Evolutionary conservation across 2,797 vertebrate species (phyloP).

Genomic region (Rhynchotus rufescens): DNA sequence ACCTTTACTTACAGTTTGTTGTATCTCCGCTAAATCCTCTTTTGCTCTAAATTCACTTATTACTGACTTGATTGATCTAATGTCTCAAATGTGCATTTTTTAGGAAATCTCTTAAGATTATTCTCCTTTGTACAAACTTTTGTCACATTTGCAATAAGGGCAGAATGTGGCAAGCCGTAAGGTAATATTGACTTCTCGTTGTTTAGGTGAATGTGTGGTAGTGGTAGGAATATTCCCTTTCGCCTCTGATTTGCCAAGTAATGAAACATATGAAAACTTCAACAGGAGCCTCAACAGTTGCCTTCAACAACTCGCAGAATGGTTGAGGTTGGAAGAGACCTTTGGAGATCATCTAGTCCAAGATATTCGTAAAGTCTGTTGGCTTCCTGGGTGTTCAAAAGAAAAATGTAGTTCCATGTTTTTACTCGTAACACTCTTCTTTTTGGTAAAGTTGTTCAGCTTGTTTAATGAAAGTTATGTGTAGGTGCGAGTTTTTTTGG

Average conservation of each 20-base stretch:
- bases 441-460: not conserved
- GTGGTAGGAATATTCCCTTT: not conserved
- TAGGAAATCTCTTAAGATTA: not conserved
- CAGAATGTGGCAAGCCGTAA: not conserved
- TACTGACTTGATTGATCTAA: not conserved
- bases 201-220: not conserved
- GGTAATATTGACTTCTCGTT: not conserved
- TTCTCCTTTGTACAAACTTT: not conserved
- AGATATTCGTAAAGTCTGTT: not conserved
- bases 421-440: not conserved
- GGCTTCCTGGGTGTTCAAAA: not conserved
- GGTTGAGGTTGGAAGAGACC: too few species aligned
- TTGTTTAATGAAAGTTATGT: not conserved
- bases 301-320: not conserved
- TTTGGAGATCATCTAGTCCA: too few species aligned
- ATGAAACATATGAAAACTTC: not conserved
- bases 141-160: not conserved
- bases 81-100: not conserved
- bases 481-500: not conserved
- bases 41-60: not conserved
- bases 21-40: not conserved
- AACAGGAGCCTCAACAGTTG: not conserved
- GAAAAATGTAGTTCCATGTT: not conserved
- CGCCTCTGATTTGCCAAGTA: not conserved
- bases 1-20: not conserved